phyloP scores from a whole-genome alignment of 2,113 vertebrate species.

The Daphoenositta chrysoptera region DNA sequence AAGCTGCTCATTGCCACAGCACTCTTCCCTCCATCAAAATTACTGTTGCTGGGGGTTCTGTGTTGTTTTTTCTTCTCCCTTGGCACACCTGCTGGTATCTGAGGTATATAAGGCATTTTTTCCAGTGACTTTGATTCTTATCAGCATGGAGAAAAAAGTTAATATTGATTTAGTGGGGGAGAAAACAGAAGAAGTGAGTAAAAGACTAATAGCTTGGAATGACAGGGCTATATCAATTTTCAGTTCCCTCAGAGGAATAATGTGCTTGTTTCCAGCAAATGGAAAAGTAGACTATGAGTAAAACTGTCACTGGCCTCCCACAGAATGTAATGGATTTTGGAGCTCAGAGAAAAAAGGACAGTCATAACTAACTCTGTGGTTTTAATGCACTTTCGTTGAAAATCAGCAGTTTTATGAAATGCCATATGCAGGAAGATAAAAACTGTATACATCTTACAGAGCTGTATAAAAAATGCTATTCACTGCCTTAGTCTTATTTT shows the following conservation, averaged over 20 bases:
- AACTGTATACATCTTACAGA: neutral
- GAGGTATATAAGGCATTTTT: neutral
- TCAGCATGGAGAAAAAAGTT: neutral
- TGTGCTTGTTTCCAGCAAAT: slow-evolving; percentile 11
- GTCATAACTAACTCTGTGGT: neutral
- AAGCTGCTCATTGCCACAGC: neutral
- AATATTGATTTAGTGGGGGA: slow-evolving; percentile 20
- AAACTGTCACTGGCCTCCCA: slow-evolving; percentile 31
- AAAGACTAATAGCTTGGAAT: neutral
- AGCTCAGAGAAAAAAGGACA: neutral
- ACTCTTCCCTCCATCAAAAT: neutral
- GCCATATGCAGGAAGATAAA: neutral
- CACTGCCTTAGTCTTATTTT: neutral
- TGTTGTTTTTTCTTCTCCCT: neutral
- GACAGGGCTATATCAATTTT: neutral
- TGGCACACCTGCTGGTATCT: neutral
- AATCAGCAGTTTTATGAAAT: slow-evolving; percentile 17
- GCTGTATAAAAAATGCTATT: neutral
- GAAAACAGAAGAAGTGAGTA: neutral
- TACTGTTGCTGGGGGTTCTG: neutral
- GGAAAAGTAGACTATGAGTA: neutral
- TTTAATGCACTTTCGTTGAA: slow-evolving; percentile 13
- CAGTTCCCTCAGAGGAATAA: neutral
- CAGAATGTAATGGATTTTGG: neutral
- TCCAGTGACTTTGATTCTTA: neutral